Evolutionary conservation across 2,888 invertebrate genomes (phyloP), one percentile per base, ranked within the genome.

Genomic region (Leistus spinibarbis): DNA sequence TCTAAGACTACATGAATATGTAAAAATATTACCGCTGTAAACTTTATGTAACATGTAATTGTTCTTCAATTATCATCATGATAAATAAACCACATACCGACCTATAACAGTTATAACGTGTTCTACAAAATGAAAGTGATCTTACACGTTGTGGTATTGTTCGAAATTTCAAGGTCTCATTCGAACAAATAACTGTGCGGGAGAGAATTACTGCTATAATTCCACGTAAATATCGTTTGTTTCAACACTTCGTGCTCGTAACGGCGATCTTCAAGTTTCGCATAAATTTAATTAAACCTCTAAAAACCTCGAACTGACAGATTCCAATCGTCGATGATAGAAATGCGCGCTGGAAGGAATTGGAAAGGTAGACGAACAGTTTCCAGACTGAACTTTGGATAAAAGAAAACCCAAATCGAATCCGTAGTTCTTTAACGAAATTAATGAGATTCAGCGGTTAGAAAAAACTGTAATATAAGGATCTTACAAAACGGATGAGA

Each of bases 361-460:
- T 72, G 56, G 54, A 17, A 13, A 16, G 4, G 54, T 20, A 16
- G 1, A 20, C 17, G 54, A 56, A 20, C 19, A 66, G 53, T 19
- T 17, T 27, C 17, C 3, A 54, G 24, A 13, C 19, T 65, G 56
- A 72, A 65, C 60, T 72, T 54, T 23, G 20, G 66, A 72, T 71
- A 64, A 71, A 71, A 63, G 71, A 72, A 72, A 65, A 56, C 63
- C 66, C 54, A 57, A 72, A 72, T 72, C 72, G 72, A 72, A 72
- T 65, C 40, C 72, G 56, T 53, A 65, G 65, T 72, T 66, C 72
- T 65, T 65, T 72, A 72, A 72, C 65, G 72, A 72, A 64, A 72
- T 72, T 72, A 72, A 72, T 72, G 72, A 72, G 56, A 72, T 65
- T 72, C 72, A 40, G 40, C 40, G 40, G 40, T 40, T 40, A 40